These are phyloP conservation scores for Leptinotarsa undecemlineata DNA, from an alignment of 1,140 invertebrate genomes.

Conservation along the genomic window DNA sequence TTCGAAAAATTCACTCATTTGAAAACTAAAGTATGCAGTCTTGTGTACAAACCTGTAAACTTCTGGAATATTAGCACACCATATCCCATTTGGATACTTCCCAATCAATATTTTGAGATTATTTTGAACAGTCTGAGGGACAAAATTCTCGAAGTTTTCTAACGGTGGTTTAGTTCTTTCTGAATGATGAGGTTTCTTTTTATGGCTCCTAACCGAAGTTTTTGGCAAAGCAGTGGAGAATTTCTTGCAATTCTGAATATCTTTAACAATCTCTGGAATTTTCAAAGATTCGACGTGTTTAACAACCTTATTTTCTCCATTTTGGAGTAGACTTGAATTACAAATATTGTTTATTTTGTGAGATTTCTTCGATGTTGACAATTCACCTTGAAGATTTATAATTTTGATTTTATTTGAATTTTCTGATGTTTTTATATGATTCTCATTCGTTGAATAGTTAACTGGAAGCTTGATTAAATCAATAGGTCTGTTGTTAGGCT, in stretches of 20 bases:
- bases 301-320: no score
- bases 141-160: background rate
- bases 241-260: background rate
- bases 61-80: slow-evolving; percentile 29
- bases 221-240: background rate
- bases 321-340: no score
- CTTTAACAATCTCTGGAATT: background rate
- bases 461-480: background rate
- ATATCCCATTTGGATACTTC: slow-evolving; percentile 35
- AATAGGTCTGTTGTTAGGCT: background rate
- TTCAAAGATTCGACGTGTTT: no score
- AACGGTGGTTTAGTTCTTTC: background rate
- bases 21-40: no score
- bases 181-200: background rate
- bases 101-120: slow-evolving; percentile 35
- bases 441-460: background rate
- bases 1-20: no score
- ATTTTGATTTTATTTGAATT: background rate
- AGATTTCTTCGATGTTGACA: background rate
- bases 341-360: no score
- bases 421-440: background rate
- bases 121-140: slow-evolving; percentile 26
- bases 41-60: slow-evolving; percentile 29
- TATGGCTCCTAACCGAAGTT: background rate
- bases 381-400: background rate